These are phyloP conservation scores for Pelvicachromis taeniatus DNA, from an alignment of 2,113 vertebrate genomes.

Conservation along the genomic window DNA sequence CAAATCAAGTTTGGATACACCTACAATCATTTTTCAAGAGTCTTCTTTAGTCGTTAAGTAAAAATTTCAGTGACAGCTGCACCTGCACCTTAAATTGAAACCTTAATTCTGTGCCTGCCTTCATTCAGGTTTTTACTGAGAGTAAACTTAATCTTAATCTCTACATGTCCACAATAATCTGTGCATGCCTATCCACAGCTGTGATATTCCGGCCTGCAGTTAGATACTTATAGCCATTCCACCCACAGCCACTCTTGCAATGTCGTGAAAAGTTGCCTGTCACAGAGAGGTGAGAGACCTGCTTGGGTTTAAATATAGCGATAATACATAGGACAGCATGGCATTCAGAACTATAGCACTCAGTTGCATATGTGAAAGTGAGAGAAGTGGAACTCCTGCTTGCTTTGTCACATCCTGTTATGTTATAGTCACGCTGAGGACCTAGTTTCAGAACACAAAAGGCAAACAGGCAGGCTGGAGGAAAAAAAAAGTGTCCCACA, in stretches of 20 bases:
- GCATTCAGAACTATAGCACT: not conserved
- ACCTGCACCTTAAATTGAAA: not conserved
- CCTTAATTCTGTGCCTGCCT: not conserved
- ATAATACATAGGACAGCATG: not conserved
- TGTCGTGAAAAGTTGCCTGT: not conserved
- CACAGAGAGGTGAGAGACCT: not conserved
- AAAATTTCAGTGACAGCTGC: too few species aligned
- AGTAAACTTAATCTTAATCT: not conserved
- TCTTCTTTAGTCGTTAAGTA: not conserved
- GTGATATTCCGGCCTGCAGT: not conserved
- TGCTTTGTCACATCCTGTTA: not conserved
- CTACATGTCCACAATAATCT: not conserved
- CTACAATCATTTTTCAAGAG: not conserved
- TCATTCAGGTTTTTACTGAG: not conserved
- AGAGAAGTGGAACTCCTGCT: not conserved
- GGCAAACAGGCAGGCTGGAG: not conserved
- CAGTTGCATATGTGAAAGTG: not conserved
- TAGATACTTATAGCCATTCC: not conserved
- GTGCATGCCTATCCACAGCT: accelerated
- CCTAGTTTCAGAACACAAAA: not conserved
- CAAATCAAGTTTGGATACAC: not conserved
- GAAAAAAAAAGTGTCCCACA: not conserved
- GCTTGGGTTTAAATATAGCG: not conserved
- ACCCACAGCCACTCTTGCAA: not conserved
- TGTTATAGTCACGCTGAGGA: not conserved